Percentiles rank a stretch among this genome's conserved stretches.
phyloP scores from a whole-genome alignment of 2,888 invertebrate species.

The Sinotaia quadrata region DNA sequence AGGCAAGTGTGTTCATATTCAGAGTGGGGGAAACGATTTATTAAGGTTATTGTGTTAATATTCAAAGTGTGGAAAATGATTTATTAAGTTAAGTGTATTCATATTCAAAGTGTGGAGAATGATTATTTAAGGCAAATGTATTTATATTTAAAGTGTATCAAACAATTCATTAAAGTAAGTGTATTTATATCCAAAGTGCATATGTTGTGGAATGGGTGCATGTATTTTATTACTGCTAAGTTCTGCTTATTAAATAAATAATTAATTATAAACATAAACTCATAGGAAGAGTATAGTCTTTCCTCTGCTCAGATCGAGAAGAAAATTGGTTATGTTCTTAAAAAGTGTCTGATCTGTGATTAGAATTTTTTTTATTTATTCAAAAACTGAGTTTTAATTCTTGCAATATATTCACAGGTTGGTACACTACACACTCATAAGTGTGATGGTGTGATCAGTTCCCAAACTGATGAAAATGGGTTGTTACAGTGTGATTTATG shows the following conservation, averaged over 20 bases:
- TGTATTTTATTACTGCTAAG: too few relatives aligned
- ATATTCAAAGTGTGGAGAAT: too few relatives aligned
- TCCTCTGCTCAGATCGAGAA: background rate
- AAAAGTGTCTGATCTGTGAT: background rate
- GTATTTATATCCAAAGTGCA: too few relatives aligned
- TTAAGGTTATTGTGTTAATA: slow-evolving; percentile 55
- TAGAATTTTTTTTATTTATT: background rate
- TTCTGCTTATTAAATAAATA: too few relatives aligned
- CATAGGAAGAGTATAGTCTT: too few relatives aligned
- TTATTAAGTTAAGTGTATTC: slow-evolving; percentile 58
- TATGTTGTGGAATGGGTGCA: too few relatives aligned
- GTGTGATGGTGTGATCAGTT: slow-evolving; percentile 41
- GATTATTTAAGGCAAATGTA: too few relatives aligned
- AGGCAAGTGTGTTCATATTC: too few relatives aligned
- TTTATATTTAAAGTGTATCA: too few relatives aligned
- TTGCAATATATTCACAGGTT: too few relatives aligned
- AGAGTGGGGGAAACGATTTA: slow-evolving; percentile 64
- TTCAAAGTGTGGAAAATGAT: slow-evolving; percentile 64
- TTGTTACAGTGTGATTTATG: slow-evolving; percentile 47
- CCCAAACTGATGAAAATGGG: slow-evolving; percentile 8
- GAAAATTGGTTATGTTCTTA: background rate
- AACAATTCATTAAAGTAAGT: too few relatives aligned
- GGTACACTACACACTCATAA: slow-evolving; percentile 59
- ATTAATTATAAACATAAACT: too few relatives aligned
- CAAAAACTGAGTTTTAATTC: background rate